A percentile compares a stretch with the other conserved stretches of the same genome.
phyloP scores from a whole-genome alignment of 1,140 invertebrate species.

The Camponotus pennsylvanicus region DNA sequence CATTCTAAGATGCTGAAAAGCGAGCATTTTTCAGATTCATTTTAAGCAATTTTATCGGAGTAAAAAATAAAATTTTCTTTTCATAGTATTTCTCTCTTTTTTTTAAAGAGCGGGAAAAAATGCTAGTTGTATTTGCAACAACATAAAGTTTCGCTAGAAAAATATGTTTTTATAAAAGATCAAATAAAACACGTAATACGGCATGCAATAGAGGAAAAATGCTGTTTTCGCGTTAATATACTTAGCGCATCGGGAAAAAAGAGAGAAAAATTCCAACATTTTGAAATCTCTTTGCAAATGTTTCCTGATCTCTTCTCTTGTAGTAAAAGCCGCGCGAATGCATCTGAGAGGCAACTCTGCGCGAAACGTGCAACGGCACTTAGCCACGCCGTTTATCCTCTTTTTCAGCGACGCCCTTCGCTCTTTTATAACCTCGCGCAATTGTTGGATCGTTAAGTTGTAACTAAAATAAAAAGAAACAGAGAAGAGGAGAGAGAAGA shows the following conservation, averaged over 20 bases:
- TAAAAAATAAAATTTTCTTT: background rate
- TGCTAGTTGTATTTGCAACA: background rate
- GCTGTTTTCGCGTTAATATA: background rate
- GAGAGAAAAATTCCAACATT: background rate
- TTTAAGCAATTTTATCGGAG: background rate
- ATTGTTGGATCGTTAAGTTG: constrained; percentile 40
- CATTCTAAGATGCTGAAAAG: background rate
- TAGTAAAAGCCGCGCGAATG: constrained; percentile 28
- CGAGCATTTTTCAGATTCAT: background rate
- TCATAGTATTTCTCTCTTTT: background rate
- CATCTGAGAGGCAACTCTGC: background rate
- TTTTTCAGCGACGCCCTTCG: constrained; percentile 31
- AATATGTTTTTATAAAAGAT: background rate
- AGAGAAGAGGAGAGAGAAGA: background rate
- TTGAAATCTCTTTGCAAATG: constrained; percentile 39
- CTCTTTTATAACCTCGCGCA: constrained; percentile 34
- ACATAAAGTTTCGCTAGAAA: background rate
- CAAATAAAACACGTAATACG: background rate
- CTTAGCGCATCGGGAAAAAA: background rate
- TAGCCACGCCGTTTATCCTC: constrained; percentile 43
- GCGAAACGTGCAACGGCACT: constrained; percentile 41
- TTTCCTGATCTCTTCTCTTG: constrained; percentile 5
- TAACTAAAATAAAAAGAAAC: background rate
- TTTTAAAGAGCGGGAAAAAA: too few relatives aligned
- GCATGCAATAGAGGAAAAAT: too few relatives aligned